Base-by-base conservation (phyloP, 2,113 vertebrate species). In the Triplophysa dalaica region DNA sequence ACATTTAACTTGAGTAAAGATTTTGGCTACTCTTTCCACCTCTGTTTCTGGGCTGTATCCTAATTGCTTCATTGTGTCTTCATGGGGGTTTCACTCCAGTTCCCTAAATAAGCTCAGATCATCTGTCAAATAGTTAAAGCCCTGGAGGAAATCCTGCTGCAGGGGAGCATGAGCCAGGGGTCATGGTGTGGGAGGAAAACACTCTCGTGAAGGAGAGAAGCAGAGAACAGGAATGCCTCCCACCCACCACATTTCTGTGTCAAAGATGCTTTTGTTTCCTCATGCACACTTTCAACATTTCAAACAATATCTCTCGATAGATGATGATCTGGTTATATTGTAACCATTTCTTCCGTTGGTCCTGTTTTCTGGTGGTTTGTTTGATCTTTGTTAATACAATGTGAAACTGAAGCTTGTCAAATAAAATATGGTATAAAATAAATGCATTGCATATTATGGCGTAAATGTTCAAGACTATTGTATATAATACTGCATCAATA, bases 241-340 rank as follows among this genome's bases (percentile, higher is more conserved):
- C 86, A 88, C 87, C 90, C 80, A 88, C 87, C 22, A 38, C 33
- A 64, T 58, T 48, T 75, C 85, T 85, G 85, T 83, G 87, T 82
- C 86, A 89, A 86, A 81, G 70, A 73, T 43, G 76, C 43, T n/a
- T 70, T 73, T 68, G 62, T 62, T 80, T 81, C 75, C 75, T 70
- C 62, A 22, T 60, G 77, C 76, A 84, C 82, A 78, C 75, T 76
- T 70, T 73, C 19, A 58, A 81, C 52, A 66, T 73, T 77, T 83
- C 80, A 75, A 81, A 72, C 74, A 67, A 58, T 29, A 77, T 79
- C 45, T 70, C 52, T 52, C 26, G 50, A 61, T 41, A 33, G 61
- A 52, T 54, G 10, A 43, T 14, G 24, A 60, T 22, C 54, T 66
- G 72, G 68, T 64, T n/a, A 38, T 52, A 76, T 50, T 69, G 14